Percentiles rank a stretch among this genome's conserved stretches.
These are phyloP conservation scores for Cotesia typhae DNA, from an alignment of 1,140 invertebrate genomes.

Conservation along the genomic window DNA sequence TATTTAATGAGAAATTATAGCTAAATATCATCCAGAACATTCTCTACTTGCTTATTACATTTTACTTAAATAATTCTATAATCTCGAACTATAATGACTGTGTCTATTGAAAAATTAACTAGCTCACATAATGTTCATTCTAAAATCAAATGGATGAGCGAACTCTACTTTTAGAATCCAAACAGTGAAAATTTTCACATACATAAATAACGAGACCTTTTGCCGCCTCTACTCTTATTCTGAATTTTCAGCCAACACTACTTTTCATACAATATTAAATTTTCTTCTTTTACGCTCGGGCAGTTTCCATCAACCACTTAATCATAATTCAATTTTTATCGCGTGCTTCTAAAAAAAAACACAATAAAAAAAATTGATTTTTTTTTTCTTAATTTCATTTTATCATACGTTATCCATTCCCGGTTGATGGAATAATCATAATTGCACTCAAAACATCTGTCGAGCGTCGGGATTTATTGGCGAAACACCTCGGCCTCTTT, in stretches of 20 bases:
- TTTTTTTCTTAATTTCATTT: conserved; percentile 23
- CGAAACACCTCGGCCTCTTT: conserved; percentile 14
- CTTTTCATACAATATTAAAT: conserved; percentile 7
- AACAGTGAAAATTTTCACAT: conserved; percentile 24
- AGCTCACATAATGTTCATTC: conserved; percentile 34
- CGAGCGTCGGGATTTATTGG: conserved; percentile 16
- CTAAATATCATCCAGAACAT: conserved; percentile 17
- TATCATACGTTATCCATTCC: conserved; percentile 24
- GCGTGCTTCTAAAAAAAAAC: too few species aligned
- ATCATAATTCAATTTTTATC: conserved; percentile 10
- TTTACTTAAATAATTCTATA: neutral
- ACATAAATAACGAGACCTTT: neutral
- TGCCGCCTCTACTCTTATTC: conserved; percentile 20
- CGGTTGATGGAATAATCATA: conserved; percentile 41
- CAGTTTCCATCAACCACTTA: conserved; percentile 12
- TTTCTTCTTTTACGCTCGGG: conserved; percentile 4
- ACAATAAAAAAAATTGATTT: too few species aligned
- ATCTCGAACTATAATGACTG: neutral
- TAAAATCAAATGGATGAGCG: conserved; percentile 34
- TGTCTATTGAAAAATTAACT: conserved; percentile 1
- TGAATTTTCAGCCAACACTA: conserved; percentile 1
- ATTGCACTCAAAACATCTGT: conserved; percentile 37
- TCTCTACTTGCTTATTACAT: conserved; percentile 11
- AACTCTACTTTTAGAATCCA: conserved; percentile 41
- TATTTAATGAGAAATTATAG: conserved; percentile 19